Conservation (phyloP, 1,140 invertebrate species). For the Tetramorium parvispinum region DNA sequence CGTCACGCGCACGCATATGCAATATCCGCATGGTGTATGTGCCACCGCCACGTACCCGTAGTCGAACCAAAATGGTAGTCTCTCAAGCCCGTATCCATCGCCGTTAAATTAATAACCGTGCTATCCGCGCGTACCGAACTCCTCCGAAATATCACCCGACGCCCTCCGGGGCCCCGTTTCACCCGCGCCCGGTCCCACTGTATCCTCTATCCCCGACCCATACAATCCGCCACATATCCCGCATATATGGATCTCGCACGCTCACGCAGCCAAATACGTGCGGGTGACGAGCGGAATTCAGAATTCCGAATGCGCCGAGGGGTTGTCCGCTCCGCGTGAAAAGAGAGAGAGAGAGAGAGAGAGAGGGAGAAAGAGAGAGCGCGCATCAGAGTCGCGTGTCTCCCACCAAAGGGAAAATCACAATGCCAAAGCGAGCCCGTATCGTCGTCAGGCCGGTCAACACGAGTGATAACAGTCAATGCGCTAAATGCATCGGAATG, state of each 20-base stretch:
- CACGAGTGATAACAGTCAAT: slow-evolving; percentile 80
- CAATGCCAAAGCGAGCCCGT: slow-evolving; percentile 79
- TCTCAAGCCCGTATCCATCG: slow-evolving; percentile 58
- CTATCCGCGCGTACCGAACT: slow-evolving; percentile 46
- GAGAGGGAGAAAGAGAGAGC: not conserved
- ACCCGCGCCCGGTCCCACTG: not conserved
- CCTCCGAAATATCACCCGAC: slow-evolving; percentile 37
- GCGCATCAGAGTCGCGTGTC: slow-evolving; percentile 53
- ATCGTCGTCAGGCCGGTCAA: slow-evolving; percentile 78
- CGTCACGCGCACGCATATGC: not conserved
- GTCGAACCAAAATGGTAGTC: slow-evolving; percentile 25
- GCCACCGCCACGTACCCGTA: not conserved
- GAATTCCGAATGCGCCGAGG: slow-evolving; percentile 68
- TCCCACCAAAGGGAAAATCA: slow-evolving; percentile 68
- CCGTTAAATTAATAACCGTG: slow-evolving; percentile 68
- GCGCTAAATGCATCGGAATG: slow-evolving; percentile 80
- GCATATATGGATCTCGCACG: slow-evolving; percentile 61
- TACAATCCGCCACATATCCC: slow-evolving; percentile 32
- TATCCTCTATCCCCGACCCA: not conserved
- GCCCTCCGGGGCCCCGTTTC: slow-evolving; percentile 8
- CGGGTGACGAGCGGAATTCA: slow-evolving; percentile 76
- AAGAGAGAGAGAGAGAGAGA: not conserved
- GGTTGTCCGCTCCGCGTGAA: not conserved
- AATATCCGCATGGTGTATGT: not conserved
- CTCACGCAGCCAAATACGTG: slow-evolving; percentile 58